Evolutionary conservation across 35 echinoderm and acorn worm genomes (phyloP).

Genomic region (Ptychodera flava): DNA sequence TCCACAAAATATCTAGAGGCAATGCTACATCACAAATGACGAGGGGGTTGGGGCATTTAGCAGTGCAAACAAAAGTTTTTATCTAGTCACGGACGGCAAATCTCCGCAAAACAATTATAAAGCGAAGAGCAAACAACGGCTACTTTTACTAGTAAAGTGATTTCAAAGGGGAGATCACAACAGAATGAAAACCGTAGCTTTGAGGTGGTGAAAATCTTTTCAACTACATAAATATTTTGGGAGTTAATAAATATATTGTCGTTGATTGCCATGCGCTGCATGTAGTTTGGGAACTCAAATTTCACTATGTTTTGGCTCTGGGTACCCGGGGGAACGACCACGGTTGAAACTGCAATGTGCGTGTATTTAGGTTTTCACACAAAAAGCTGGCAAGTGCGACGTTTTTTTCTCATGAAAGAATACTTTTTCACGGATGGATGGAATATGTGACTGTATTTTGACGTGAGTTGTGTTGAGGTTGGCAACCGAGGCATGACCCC

Average conservation of each 20-base stretch:
- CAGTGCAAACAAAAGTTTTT: background rate
- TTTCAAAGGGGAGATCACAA: background rate
- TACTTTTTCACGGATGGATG: background rate
- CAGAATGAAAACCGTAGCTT: background rate
- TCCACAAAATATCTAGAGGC: background rate
- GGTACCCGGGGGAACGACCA: too few relatives aligned
- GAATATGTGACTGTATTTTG: background rate
- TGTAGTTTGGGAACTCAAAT: background rate
- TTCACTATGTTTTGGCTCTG: too few relatives aligned
- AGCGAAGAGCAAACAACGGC: background rate
- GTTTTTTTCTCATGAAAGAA: too few relatives aligned
- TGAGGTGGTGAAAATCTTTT: background rate
- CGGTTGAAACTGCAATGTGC: too few relatives aligned
- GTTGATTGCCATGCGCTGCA: background rate
- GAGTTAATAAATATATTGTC: background rate
- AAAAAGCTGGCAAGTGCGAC: too few relatives aligned
- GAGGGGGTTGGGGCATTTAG: background rate
- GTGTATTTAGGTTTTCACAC: too few relatives aligned
- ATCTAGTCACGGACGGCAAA: background rate
- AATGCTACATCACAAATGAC: background rate
- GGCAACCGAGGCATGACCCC: background rate
- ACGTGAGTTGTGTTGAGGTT: background rate
- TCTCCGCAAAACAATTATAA: background rate
- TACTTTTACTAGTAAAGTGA: background rate
- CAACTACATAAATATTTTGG: background rate